These are phyloP conservation scores for Gonioctena quinquepunctata DNA, from an alignment of 1,140 invertebrate genomes.

Conservation along the genomic window DNA sequence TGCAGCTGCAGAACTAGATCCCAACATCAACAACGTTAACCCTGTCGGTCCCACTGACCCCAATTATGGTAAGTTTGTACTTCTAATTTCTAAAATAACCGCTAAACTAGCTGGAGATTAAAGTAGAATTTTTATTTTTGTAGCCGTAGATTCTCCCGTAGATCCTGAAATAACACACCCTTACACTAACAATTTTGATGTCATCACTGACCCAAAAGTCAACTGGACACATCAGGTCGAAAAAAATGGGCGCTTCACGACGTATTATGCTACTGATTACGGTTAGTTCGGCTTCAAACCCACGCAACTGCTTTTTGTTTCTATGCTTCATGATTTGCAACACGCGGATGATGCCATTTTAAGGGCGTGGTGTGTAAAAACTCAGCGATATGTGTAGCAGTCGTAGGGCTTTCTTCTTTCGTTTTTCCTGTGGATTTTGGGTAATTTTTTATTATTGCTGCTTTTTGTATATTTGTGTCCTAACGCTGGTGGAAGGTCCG, in stretches of 20 bases:
- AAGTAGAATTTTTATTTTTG: constrained; percentile 9
- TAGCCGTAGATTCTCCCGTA: background rate
- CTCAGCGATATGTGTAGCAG: too few relatives aligned
- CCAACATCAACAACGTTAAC: background rate
- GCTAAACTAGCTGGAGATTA: too few relatives aligned
- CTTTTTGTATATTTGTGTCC: too few relatives aligned
- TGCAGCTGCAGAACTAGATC: background rate
- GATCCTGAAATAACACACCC: background rate
- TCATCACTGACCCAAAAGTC: background rate
- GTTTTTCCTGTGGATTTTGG: too few relatives aligned
- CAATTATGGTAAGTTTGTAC: background rate
- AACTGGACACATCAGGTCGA: constrained; percentile 14
- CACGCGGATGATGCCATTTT: background rate
- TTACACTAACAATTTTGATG: constrained; percentile 6
- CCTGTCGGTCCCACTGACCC: background rate
- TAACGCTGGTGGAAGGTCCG: too few relatives aligned
- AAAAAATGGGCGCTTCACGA: constrained; percentile 30
- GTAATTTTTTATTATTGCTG: too few relatives aligned
- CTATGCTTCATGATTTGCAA: background rate
- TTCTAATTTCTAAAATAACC: background rate
- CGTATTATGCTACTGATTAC: constrained; percentile 35
- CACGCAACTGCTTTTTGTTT: background rate
- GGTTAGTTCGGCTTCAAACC: constrained; percentile 28
- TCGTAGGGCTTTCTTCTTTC: too few relatives aligned
- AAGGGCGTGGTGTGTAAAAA: background rate